Evolutionary conservation across 2,797 vertebrate species (phyloP), one percentile per base, ranked within the genome.

Genomic region (Podarcis siculus): DNA sequence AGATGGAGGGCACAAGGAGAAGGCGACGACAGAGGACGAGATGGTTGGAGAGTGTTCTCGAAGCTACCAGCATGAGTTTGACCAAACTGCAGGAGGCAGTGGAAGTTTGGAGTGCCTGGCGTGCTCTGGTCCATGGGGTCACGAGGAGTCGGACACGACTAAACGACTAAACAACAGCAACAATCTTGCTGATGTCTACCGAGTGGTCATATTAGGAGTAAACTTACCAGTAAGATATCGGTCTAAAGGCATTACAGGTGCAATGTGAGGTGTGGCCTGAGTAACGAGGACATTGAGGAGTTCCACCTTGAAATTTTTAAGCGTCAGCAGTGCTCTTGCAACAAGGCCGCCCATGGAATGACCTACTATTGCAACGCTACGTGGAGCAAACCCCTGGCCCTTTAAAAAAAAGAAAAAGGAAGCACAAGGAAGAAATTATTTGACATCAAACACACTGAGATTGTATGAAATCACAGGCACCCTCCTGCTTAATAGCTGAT

Each of bases 331-430:
- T 0, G 98, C 99, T 92, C 98, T 97, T 80, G 99, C 98, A 94
- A 99, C 97, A 87, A 99, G 98, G 23, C 99, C 99, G n/a, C 99
- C 99, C 99, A 99, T 99, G 81, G 99, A 99, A 95, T 99, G 99
- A 12, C 98, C 99, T 5, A 99, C 97, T 42, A 99, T 96, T 21
- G 98, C 97, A 92, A 99, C 98, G 49, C 98, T 98, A 90, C 93
- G 97, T 0, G 99, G 98, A 64, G 98, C 97, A 82, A 95, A 97
- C 66, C 97, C 97, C 89, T 90, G 92, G 89, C 96, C 98, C 99
- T 99, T 99, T 88, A 90, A 94, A 67, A 90, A 94, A 67, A 61
- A 91, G 92, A 86, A 76, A 76, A 78, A 37, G 6, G 90, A 85
- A 35, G 32, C 6, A 73, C 7, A 32, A 73, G 35, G 19, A 73